Percentiles rank a stretch among this genome's conserved stretches.
These are phyloP conservation scores for Albula goreensis DNA, from an alignment of 2,113 vertebrate species.

Conservation along the genomic window DNA sequence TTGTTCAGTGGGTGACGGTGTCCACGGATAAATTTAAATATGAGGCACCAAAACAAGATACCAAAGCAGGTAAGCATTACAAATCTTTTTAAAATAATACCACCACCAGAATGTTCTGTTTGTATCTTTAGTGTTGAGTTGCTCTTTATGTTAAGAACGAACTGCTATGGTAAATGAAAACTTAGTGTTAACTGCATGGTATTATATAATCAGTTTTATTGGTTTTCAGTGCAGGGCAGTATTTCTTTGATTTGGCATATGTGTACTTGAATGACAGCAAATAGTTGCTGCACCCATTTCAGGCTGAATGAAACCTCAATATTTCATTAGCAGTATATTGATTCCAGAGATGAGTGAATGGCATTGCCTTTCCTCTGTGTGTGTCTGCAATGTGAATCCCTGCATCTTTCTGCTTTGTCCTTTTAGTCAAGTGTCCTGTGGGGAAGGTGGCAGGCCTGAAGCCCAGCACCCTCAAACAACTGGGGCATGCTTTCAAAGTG, in stretches of 20 bases:
- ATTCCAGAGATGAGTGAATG: too few species aligned
- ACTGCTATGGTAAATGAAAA: too few species aligned
- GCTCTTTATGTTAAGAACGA: not conserved
- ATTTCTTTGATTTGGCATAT: too few species aligned
- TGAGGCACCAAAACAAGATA: slow-evolving; percentile 12
- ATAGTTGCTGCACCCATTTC: too few species aligned
- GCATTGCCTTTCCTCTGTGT: not conserved
- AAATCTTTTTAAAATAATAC: not conserved
- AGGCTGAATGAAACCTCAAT: too few species aligned
- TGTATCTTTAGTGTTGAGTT: not conserved
- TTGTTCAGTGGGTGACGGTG: slow-evolving; percentile 34
- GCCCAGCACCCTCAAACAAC: slow-evolving; percentile 79
- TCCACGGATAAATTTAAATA: slow-evolving; percentile 21
- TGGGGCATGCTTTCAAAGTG: slow-evolving; percentile 71
- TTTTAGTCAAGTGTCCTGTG: slow-evolving; percentile 65
- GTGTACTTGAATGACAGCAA: too few species aligned
- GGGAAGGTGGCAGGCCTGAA: slow-evolving; percentile 75
- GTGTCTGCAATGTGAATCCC: not conserved
- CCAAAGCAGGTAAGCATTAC: slow-evolving; percentile 20
- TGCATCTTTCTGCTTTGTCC: not conserved
- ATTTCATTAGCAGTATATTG: too few species aligned
- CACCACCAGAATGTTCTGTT: not conserved
- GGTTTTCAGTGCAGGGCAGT: too few species aligned
- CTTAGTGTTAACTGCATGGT: too few species aligned
- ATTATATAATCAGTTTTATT: too few species aligned